Evolutionary conservation across 2,888 invertebrate species (phyloP), one percentile per base, ranked within the genome.

Genomic region (Metallyticus violacea): DNA sequence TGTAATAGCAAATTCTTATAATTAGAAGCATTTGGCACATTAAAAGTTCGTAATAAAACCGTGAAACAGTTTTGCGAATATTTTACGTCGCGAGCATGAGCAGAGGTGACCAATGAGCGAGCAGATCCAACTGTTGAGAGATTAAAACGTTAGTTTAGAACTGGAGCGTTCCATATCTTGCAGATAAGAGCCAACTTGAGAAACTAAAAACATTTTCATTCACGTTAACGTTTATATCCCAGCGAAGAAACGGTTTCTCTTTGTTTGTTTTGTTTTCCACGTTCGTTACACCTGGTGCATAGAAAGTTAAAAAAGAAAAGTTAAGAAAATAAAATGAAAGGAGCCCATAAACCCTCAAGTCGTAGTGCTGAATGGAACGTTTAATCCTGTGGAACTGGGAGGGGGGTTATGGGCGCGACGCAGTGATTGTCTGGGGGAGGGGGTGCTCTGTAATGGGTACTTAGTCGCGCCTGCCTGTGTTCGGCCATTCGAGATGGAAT

Each of bases 321-420:
- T 62, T 62, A 62, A 62, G 40, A 62, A 62, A 62, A 62, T 62
- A 62, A 62, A 62, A 62, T 62, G 40, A 62, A 62, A 62, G 40
- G 40, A 62, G 40, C 15, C 40, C 40, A 9, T 15, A 15, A 62
- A 62, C 9, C 40, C 40, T 22, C 40, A 62, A 62, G 40, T 22
- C 40, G 40, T 62, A 62, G 40, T 15, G 40, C 25, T 6, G 30
- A 82, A 82, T 26, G 82, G 82, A 82, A 82, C 82, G 7, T 82
- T 82, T 76, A 82, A 82, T 82, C 82, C 27, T 76, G 26, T 62
- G 40, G 40, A 62, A 62, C 40, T 62, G 40, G 40, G 30, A 81
- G 28, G 81, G 62, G 26, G 82, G 82, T 82, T 82, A 82, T 76
- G 76, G 76, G 82, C 82, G 40, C 40, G 40, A 82, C n/a, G 82